Evolutionary conservation across 2,888 invertebrate genomes (phyloP).

Genomic region (Sylvicola fuscatus): DNA sequence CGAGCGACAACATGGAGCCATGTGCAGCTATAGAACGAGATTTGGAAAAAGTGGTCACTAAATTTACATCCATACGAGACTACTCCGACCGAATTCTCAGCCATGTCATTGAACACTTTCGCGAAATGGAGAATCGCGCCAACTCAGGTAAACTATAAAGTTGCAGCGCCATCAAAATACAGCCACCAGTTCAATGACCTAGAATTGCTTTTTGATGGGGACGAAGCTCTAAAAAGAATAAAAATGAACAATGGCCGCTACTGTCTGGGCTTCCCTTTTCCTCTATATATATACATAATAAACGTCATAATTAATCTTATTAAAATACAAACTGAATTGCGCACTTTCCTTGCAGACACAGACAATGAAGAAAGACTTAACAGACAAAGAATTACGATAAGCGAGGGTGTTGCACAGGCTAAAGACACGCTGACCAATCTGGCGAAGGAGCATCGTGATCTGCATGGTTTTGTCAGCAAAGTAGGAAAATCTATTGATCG

Average conservation of each 20-base stretch:
- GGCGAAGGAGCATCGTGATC: constrained; percentile 64
- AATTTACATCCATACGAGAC: constrained; percentile 21
- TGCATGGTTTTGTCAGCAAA: constrained; percentile 62
- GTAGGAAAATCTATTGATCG: constrained; percentile 94
- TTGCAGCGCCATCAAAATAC: too few species aligned
- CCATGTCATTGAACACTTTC: constrained; percentile 18
- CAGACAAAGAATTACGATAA: constrained; percentile 48
- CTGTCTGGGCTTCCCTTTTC: too few species aligned
- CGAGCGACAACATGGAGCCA: constrained; percentile 22
- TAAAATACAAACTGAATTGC: too few species aligned
- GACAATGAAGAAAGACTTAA: constrained; percentile 44
- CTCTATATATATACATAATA: too few species aligned
- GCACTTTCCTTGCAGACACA: constrained; percentile 31
- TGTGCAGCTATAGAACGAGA: constrained; percentile 24
- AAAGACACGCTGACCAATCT: constrained; percentile 66
- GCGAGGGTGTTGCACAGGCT: constrained; percentile 53
- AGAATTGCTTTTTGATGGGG: too few species aligned
- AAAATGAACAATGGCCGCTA: too few species aligned
- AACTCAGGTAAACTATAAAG: not conserved
- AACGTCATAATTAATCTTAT: too few species aligned
- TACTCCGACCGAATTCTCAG: constrained; percentile 18
- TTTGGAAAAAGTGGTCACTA: constrained; percentile 21
- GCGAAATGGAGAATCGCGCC: constrained; percentile 4
- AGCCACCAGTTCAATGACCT: too few species aligned
- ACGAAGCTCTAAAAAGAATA: too few species aligned